Evolutionary conservation across 2,797 vertebrate genomes (phyloP).

Genomic region (Rhyacichthys aspro): DNA sequence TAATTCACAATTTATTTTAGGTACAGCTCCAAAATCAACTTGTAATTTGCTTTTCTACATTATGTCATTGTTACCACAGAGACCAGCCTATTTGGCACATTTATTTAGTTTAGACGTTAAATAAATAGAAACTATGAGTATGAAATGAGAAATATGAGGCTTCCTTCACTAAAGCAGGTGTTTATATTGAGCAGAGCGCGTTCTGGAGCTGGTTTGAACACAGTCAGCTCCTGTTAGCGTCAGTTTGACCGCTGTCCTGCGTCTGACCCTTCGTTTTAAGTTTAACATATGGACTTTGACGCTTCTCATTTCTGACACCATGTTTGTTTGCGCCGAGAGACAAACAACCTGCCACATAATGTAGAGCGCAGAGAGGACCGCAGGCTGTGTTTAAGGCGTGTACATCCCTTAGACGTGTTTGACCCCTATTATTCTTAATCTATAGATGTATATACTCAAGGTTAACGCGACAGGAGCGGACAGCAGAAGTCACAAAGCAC

Average conservation of each 20-base stretch:
- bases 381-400: not conserved
- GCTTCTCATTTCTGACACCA: conserved; percentile 1
- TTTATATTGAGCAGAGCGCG: not conserved
- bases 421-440: not conserved
- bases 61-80: too few species aligned
- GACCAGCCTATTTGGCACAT: too few species aligned
- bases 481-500: too few species aligned
- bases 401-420: not conserved
- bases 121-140: too few species aligned
- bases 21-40: too few species aligned
- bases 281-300: conserved; percentile 9
- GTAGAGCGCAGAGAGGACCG: not conserved
- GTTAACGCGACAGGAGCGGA: not conserved
- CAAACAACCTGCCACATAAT: not conserved
- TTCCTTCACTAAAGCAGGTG: not conserved
- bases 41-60: too few species aligned
- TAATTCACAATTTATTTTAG: too few species aligned
- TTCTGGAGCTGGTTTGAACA: not conserved
- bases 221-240: conserved; percentile 12
- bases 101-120: too few species aligned
- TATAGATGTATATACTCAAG: not conserved
- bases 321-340: conserved; percentile 1
- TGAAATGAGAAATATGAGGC: not conserved
- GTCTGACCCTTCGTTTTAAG: not conserved
- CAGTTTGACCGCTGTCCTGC: not conserved